Evolutionary conservation across 2,888 invertebrate genomes (phyloP).

Genomic region (Hyalella azteca): DNA sequence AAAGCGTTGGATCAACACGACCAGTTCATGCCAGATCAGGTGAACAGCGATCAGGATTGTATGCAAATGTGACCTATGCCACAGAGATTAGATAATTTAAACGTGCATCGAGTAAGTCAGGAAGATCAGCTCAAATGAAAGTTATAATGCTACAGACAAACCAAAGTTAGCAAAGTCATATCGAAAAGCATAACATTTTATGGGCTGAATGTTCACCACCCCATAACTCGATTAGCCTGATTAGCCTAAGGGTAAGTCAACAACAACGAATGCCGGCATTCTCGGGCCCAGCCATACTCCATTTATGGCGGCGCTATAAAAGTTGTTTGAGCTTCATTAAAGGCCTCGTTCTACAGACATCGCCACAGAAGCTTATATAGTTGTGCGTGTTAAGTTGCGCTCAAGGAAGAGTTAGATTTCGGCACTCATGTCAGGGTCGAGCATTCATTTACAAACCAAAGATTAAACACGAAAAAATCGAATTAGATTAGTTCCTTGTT

Average conservation of each 20-base stretch:
- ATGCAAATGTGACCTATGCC: too few species aligned
- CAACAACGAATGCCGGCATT: not conserved
- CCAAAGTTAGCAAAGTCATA: too few species aligned
- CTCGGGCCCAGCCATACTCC: not conserved
- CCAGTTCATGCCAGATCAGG: too few species aligned
- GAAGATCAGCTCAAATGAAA: too few species aligned
- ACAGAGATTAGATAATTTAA: too few species aligned
- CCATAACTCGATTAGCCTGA: too few species aligned
- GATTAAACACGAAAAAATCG: not conserved
- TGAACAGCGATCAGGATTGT: too few species aligned
- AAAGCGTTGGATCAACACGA: too few species aligned
- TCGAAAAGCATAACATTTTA: too few species aligned
- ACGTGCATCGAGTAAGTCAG: too few species aligned
- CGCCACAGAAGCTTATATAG: not conserved
- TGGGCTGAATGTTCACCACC: too few species aligned
- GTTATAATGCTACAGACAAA: too few species aligned
- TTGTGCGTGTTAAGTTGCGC: not conserved
- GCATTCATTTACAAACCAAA: not conserved
- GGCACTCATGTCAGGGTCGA: conserved; percentile 8
- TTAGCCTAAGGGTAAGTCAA: not conserved
- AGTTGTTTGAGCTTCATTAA: conserved; percentile 16
- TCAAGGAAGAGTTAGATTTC: not conserved
- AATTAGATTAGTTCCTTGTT: not conserved
- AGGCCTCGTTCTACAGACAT: conserved; percentile 6
- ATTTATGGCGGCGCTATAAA: not conserved